Base-by-base conservation (phyloP, 2,888 invertebrate genomes). In the Agrochola litura region DNA sequence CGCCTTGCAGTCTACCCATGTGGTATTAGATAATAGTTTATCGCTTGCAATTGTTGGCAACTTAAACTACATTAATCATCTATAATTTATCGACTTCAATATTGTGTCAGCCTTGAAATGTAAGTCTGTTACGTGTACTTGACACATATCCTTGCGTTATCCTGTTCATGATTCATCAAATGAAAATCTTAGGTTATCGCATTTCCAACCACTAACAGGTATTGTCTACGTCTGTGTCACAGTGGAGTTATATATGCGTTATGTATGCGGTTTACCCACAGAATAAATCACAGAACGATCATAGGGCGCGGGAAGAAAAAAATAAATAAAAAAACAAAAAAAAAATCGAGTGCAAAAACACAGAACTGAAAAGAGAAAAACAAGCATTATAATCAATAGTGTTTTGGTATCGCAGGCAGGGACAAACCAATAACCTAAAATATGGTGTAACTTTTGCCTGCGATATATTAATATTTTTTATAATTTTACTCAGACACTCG, bases 141-240 rank as follows among this genome's bases (percentile, higher is more conserved):
- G 61, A 82, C 83, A 72, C 43, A 37, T 73, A 73, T 74, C 58
- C 52, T 68, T 46, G 52, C 54, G 52, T 63, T 73, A 65, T 77
- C 63, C 77, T 64, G 22, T 6, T 54, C 41, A 64, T 83, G 83
- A 83, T 25, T 83, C 75, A 76, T 67, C 2, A 22, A 66, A 16
- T 70, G 14, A 60, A 46, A 71, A 69, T 73, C 70, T 64, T 49
- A 16, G 12, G 37, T 60, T 71, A 76, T 77, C 60, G 43, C 41
- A 56, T 81, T 68, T 74, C 10, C 22, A 52, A 68, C 68, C 43
- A 68, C 43, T 30, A 25, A 54, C 49, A n/a, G 5, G 41, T 74
- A 65, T 25, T 54, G 14, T 41, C 30, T 16, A 43, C 9, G 14
- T 25, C 60, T 72, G 41, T 43, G 43, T 25, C n/a, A 72, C 16